Percentiles rank a stretch among this genome's conserved stretches.
phyloP scores from a whole-genome alignment of 2,888 invertebrate genomes.

The Hartigia nigra region DNA sequence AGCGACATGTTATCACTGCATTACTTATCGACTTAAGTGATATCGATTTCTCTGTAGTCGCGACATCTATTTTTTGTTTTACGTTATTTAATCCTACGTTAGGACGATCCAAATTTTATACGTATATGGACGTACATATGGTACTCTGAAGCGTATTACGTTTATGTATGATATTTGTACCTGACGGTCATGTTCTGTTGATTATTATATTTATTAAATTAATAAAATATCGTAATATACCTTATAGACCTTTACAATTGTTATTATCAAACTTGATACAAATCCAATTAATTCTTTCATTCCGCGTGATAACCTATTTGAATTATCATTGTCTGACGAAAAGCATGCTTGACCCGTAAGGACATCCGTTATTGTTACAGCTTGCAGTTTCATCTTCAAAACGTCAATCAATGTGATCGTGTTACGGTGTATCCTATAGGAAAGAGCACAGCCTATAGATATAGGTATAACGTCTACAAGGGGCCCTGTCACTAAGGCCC shows the following conservation, averaged over 20 bases:
- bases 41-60: slow-evolving; percentile 1
- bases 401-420: slow-evolving; percentile 2
- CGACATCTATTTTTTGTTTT: slow-evolving; percentile 2
- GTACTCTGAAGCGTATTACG: slow-evolving; percentile 12
- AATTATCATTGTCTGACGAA: neutral
- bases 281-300: neutral
- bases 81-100: slow-evolving; percentile 6
- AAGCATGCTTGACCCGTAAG: neutral
- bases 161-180: slow-evolving; percentile 40
- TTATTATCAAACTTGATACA: neutral
- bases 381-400: neutral
- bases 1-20: neutral
- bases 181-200: slow-evolving; percentile 51
- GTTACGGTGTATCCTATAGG: neutral
- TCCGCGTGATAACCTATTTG: neutral
- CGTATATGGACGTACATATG: slow-evolving; percentile 4
- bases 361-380: neutral
- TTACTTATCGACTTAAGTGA: neutral
- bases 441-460: neutral
- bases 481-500: slow-evolving; percentile 16
- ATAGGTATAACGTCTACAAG: neutral
- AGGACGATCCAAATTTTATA: neutral
- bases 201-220: slow-evolving; percentile 29
- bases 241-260: neutral
- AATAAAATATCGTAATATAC: slow-evolving; percentile 41